Percentiles rank a stretch among this genome's conserved stretches.
Conservation (phyloP, 2,797 vertebrate species). For the Naso thynnoides region DNA sequence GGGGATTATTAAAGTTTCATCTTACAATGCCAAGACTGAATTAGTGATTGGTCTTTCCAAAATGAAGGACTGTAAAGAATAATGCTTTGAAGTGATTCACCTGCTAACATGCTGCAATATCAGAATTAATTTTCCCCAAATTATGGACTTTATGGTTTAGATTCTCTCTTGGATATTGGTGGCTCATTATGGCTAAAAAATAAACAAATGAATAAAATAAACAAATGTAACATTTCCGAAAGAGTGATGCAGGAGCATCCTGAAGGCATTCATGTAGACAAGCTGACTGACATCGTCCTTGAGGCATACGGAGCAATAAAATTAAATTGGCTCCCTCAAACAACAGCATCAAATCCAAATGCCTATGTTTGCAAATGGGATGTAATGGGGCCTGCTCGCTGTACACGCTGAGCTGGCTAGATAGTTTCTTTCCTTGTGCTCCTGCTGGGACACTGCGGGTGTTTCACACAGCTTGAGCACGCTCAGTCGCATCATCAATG, state of each 20-base stretch:
- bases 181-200: conserved; percentile 36
- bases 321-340: conserved; percentile 64
- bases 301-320: conserved; percentile 58
- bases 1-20: conserved; percentile 20
- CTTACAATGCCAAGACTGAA: conserved; percentile 8
- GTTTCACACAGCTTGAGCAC: conserved; percentile 58
- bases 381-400: conserved; percentile 59
- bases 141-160: conserved; percentile 17
- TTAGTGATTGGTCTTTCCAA: conserved; percentile 3
- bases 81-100: conserved; percentile 6
- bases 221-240: conserved; percentile 23
- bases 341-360: conserved; percentile 54
- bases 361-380: conserved; percentile 66
- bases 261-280: conserved; percentile 35
- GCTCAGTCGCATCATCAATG: conserved; percentile 59
- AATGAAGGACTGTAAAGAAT: conserved; percentile 4
- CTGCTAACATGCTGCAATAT: conserved; percentile 4
- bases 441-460: conserved; percentile 59
- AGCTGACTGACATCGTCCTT: conserved; percentile 54
- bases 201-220: conserved; percentile 16
- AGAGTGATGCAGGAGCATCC: conserved; percentile 25
- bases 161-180: conserved; percentile 6
- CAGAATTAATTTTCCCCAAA: conserved; percentile 11
- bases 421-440: conserved; percentile 50
- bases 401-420: conserved; percentile 59